phyloP scores from a whole-genome alignment of 2,888 invertebrate species.

The Reticulitermes lucifugus region DNA sequence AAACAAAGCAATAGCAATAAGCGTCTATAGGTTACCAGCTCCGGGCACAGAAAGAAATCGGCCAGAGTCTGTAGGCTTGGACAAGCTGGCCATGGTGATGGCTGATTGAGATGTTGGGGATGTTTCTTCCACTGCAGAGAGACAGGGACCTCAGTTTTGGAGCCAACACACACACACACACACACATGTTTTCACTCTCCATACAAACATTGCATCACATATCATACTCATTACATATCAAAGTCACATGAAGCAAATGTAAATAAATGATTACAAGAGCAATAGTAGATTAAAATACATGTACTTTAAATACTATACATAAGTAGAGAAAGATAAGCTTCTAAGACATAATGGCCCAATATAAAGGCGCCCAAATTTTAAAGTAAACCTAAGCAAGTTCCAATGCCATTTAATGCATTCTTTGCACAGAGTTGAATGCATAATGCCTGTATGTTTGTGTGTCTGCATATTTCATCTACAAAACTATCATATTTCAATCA shows the following conservation, averaged over 20 bases:
- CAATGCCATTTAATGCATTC: too few relatives aligned
- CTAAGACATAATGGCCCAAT: background rate
- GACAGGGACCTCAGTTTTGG: conserved; percentile 44
- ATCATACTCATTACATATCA: background rate
- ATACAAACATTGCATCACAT: conserved; percentile 13
- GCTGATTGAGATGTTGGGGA: conserved; percentile 65
- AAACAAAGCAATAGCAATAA: conserved; percentile 38
- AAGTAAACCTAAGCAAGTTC: too few relatives aligned
- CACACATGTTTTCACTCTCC: background rate
- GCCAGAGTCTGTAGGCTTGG: conserved; percentile 65
- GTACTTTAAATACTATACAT: conserved; percentile 24
- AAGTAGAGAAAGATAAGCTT: conserved; percentile 30
- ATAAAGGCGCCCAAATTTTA: too few relatives aligned
- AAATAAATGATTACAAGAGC: background rate
- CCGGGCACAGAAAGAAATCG: conserved; percentile 78
- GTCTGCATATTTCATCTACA: too few relatives aligned
- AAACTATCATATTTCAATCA: too few relatives aligned
- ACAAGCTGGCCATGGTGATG: conserved; percentile 55
- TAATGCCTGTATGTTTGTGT: too few relatives aligned
- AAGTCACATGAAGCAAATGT: background rate
- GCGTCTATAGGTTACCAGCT: conserved; percentile 61
- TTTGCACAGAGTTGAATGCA: too few relatives aligned
- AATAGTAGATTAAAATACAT: conserved; percentile 19
- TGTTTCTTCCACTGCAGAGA: conserved; percentile 68
- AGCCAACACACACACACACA: conserved; percentile 8